Base-by-base conservation (phyloP, 2,888 invertebrate species). In the Tholera decimalis region DNA sequence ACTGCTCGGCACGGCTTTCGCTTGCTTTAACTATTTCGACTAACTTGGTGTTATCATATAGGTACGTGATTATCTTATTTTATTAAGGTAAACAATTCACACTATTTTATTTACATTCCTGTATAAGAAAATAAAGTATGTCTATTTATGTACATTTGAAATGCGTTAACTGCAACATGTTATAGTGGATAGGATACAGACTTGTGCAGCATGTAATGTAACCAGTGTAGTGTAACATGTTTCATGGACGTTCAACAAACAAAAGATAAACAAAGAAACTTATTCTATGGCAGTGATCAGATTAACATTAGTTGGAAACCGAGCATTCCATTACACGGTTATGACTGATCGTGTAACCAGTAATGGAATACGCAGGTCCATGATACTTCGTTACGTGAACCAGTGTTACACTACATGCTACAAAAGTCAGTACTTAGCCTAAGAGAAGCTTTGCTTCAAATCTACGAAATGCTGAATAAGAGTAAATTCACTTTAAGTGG, bases 81-180 rank as follows among this genome's bases (percentile, higher is more conserved):
- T 56, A 66, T 65, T 66, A 66, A 55, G 74, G 78, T 75, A 58
- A 75, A 77, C 78, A 66, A 66, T 75, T 56, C 73, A 77, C 75
- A 44, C 58, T 77, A 74, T 72, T 63, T 76, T 76, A 73, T 72
- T 77, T 77, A 74, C 73, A 77, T 72, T 54, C 53, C 30, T 54
- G 77, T 58, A 70, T 68, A 56, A n/a, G 61, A 61, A 69, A 67
- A 73, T 61, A 57, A 57, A 46, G 24, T 57, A 58, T 35, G 53
- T 65, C 66, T 73, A 73, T 73, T 28, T 73, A 77, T 75, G 57
- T 77, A 75, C 73, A 77, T 57, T 58, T 67, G 22, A 66, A 60
- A 66, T 63, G 69, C 57, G 58, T 71, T 64, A 51, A 57, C 54
- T 69, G 67, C 60, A 56, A 76, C 54, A 58, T 33, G 50, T 57